Evolutionary conservation across 2,888 invertebrate species (phyloP).

Genomic region (Melanostoma scalare): DNA sequence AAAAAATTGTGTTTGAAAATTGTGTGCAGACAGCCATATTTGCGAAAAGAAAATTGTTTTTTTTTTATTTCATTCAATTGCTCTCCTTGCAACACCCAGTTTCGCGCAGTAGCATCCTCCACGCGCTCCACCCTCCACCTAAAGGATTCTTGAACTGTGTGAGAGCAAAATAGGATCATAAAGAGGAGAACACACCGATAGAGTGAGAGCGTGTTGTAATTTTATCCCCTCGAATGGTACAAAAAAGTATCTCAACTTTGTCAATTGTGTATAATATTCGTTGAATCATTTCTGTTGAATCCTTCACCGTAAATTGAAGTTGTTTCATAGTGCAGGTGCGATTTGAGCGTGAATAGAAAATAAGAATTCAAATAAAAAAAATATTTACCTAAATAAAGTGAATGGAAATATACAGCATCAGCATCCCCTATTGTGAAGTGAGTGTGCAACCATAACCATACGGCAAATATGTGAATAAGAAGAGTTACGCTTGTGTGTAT

Average conservation of each 20-base stretch:
- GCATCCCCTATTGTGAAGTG: slow-evolving; percentile 18
- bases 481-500: slow-evolving; percentile 28
- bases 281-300: slow-evolving; percentile 58
- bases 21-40: slow-evolving; percentile 65
- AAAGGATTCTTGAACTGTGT: slow-evolving; percentile 45
- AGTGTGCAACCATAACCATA: slow-evolving; percentile 35
- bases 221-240: slow-evolving; percentile 19
- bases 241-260: slow-evolving; percentile 55
- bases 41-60: slow-evolving; percentile 31
- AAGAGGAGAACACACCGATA: slow-evolving; percentile 25
- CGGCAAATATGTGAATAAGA: slow-evolving; percentile 42
- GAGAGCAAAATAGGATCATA: slow-evolving; percentile 10
- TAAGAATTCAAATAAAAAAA: neutral
- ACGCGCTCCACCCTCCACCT: slow-evolving; percentile 21
- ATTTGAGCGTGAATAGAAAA: slow-evolving; percentile 17
- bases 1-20: slow-evolving; percentile 2
- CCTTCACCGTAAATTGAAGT: slow-evolving; percentile 58
- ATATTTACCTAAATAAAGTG: slow-evolving; percentile 10
- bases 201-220: slow-evolving; percentile 40
- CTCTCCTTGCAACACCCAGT: slow-evolving; percentile 61
- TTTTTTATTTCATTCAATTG: slow-evolving; percentile 8
- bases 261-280: slow-evolving; percentile 7
- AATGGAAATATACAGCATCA: slow-evolving; percentile 41
- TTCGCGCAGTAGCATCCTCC: slow-evolving; percentile 64
- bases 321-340: slow-evolving; percentile 39